Evolutionary conservation across 2,113 vertebrate species (phyloP).

Genomic region (Sinocyclocheilus maitianheensis): DNA sequence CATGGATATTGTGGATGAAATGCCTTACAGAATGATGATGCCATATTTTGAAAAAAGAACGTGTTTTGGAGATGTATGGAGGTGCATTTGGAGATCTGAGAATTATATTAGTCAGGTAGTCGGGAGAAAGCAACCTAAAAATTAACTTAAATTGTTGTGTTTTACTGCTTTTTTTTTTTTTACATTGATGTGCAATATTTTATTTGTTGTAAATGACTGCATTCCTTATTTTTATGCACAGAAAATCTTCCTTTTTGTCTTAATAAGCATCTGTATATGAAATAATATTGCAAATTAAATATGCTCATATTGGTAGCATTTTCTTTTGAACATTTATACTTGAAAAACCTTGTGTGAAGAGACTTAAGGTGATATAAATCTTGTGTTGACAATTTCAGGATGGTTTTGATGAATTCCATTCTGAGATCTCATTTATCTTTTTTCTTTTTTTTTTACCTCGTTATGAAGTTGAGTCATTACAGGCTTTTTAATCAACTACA

Average conservation of each 20-base stretch:
- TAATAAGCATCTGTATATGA: slow-evolving; percentile 1
- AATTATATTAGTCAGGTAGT: background rate
- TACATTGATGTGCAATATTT: slow-evolving; percentile 24
- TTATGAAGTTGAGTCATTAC: background rate
- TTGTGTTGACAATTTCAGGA: slow-evolving; percentile 7
- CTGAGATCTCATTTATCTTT: background rate
- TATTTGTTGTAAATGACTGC: slow-evolving; percentile 38
- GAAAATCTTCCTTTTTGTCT: slow-evolving; percentile 34
- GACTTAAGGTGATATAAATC: background rate
- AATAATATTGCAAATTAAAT: slow-evolving; percentile 15
- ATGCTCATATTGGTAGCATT: slow-evolving; percentile 33
- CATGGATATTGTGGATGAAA: slow-evolving; percentile 11
- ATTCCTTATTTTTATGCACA: slow-evolving; percentile 32
- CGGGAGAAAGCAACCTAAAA: background rate
- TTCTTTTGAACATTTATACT: slow-evolving; percentile 51
- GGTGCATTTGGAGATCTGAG: background rate
- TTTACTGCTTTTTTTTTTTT: background rate
- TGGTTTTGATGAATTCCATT: background rate
- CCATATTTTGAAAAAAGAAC: slow-evolving; percentile 22
- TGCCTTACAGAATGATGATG: slow-evolving; percentile 43
- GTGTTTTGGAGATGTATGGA: background rate
- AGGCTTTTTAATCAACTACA: slow-evolving; percentile 10
- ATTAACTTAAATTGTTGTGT: background rate
- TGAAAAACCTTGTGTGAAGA: slow-evolving; percentile 12
- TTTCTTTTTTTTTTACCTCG: background rate